Base-by-base conservation (phyloP, 1,140 invertebrate genomes). In the Portunus trituberculatus region DNA sequence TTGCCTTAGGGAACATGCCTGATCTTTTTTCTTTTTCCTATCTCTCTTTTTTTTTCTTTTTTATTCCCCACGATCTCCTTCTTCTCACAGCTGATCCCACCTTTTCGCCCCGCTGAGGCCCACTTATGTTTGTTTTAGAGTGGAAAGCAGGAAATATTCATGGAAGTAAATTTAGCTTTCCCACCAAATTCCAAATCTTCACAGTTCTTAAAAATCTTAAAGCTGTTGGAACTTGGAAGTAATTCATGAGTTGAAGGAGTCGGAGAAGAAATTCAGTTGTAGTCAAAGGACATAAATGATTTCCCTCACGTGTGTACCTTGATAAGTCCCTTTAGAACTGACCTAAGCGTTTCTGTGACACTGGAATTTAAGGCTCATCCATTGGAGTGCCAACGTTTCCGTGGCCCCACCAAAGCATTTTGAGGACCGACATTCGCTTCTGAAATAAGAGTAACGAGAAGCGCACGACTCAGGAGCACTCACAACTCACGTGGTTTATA, bases 251-350 rank as follows among this genome's bases (percentile, higher is more conserved):
- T 84, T 28, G 83, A 32, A 84, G 83, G 31, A 16, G 31, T 28
- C 31, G 0, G n/a, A 32, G n/a, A 84, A 84, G 83, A 84, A 84
- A 84, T 25, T 84, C 83, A 4, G 28, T 84, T 84, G 83, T 84
- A 84, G 83, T 84, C 52, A n/a, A 28, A 25, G 31, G 10, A 84
- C n/a, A 84, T 84, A 84, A 84, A 84, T 84, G 4, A 84, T 84
- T 84, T 84, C 28, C 83, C 83, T 84, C 83, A 84, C 83, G 83
- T 84, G 83, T 32, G 83, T 84, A 84, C 83, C 83, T 84, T 25
- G 83, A 84, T 84, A 84, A 84, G 12, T 84, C 83, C 28, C 83
- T 28, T n/a, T 10, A n/a, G n/a, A 28, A 84, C 83, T 84, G 83
- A 84, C 83, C 83, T 84, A 84, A 84, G 83, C 83, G 83, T 25